phyloP scores from a whole-genome alignment of 2,113 vertebrate genomes.

The Xiphophorus maculatus region DNA sequence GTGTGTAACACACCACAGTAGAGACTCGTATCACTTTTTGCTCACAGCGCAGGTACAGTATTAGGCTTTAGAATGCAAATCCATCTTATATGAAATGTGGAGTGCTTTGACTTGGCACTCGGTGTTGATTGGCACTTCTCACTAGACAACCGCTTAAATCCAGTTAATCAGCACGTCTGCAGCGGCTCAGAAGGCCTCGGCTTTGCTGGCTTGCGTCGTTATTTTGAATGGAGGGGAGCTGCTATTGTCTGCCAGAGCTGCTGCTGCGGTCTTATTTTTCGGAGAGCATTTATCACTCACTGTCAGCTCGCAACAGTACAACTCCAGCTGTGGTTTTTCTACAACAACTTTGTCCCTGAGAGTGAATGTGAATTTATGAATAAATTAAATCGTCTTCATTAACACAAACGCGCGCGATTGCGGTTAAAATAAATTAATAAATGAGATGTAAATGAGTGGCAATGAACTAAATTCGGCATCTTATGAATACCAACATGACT shows the following conservation, averaged over 20 bases:
- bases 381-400: neutral
- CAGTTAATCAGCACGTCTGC: slow-evolving; percentile 57
- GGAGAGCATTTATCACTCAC: slow-evolving; percentile 35
- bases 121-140: slow-evolving; percentile 37
- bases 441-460: no score
- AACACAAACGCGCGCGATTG: neutral
- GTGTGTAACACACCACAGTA: slow-evolving; percentile 9
- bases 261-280: slow-evolving; percentile 36
- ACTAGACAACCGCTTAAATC: slow-evolving; percentile 50
- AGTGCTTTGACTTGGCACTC: slow-evolving; percentile 13
- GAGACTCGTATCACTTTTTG: slow-evolving; percentile 13
- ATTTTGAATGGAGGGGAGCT: slow-evolving; percentile 36
- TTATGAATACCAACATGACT: neutral
- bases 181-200: slow-evolving; percentile 43
- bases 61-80: slow-evolving; percentile 43
- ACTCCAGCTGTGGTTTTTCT: slow-evolving; percentile 1
- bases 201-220: slow-evolving; percentile 53
- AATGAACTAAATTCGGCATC: slow-evolving; percentile 1
- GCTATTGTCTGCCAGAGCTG: slow-evolving; percentile 48
- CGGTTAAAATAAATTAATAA: neutral
- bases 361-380: slow-evolving; percentile 12
- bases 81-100: slow-evolving; percentile 19
- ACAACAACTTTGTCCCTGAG: neutral
- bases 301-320: slow-evolving; percentile 34
- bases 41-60: slow-evolving; percentile 22